Evolutionary conservation across 2,797 vertebrate genomes (phyloP).

Genomic region (Sebastes aleutianus): DNA sequence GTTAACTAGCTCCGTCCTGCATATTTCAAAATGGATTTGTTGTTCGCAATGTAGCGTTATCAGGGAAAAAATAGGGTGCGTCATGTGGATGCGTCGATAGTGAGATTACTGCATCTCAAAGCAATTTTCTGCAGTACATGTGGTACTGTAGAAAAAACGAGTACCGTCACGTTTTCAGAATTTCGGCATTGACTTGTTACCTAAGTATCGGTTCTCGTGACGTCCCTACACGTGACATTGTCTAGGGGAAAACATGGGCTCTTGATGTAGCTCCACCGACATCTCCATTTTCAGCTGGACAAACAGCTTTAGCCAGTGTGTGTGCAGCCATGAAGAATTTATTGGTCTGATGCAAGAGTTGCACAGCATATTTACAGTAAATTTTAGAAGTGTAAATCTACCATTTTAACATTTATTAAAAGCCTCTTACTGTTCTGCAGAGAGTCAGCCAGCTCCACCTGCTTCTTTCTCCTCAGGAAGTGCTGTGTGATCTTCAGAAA

Average conservation of each 20-base stretch:
- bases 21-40: too few species aligned
- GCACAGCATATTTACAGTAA: neutral
- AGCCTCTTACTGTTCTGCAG: constrained; percentile 38
- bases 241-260: neutral
- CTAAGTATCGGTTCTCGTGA: too few species aligned
- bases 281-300: neutral
- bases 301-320: neutral
- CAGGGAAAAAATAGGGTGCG: too few species aligned
- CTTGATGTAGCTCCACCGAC: neutral
- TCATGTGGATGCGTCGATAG: too few species aligned
- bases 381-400: neutral
- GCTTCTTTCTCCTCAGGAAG: constrained; percentile 2
- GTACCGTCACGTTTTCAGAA: too few species aligned
- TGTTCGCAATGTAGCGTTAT: too few species aligned
- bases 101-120: too few species aligned
- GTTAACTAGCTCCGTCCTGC: too few species aligned
- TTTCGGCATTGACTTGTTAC: too few species aligned
- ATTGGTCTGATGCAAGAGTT: neutral
- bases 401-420: neutral
- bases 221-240: neutral
- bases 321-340: neutral
- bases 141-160: fast-evolving
- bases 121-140: too few species aligned
- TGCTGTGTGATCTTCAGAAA: constrained; percentile 32
- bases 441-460: neutral